Base-by-base conservation (phyloP, 2,113 vertebrate species). In the Brachyhypopomus gauderio region DNA sequence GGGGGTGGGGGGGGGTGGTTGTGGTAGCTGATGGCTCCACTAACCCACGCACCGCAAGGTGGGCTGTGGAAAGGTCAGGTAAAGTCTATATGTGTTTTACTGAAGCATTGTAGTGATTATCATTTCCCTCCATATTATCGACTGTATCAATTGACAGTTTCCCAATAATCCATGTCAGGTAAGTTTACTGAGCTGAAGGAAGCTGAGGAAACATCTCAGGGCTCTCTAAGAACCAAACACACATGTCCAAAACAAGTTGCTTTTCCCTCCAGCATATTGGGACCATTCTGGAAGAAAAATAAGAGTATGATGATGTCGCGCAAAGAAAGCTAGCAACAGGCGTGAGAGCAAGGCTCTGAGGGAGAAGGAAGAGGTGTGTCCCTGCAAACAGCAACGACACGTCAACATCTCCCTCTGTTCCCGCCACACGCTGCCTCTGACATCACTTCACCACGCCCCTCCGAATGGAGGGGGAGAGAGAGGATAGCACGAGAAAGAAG, bases 321-420 rank as follows among this genome's bases (percentile, higher is more conserved):
- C 38, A 20, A 41, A 52, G 76, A 38, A 41, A 16, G 48, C 38
- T 22, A 52, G 55, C 41, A 52, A 48, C 66, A 71, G 63, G 58
- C 72, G 59, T 20, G 72, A 66, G 62, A 71, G 71, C 48, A 63
- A 74, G 76, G 72, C 48, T 75, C 72, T 38, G 72, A 58, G 62
- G 9, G 66, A 81, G 81, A 75, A 73, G 34, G 72, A 85, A 70
- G 63, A 62, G 63, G 67, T 58, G 27, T 82, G 58, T 71, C 1
- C 20, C 41, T 58, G 63, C 70, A 74, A 77, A 81, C 60, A 81
- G 69, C 77, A 41, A 75, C 72, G 55, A 75, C 72, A 67, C 66
- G 74, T 74, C 58, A 45, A 78, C 73, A 74, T 72, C 77, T 82
- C 66, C 56, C 80, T 63, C 52, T 72, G 78, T 74, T 79, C 70